Evolutionary conservation across 2,888 invertebrate genomes (phyloP).

Genomic region (Volucella zonaria): DNA sequence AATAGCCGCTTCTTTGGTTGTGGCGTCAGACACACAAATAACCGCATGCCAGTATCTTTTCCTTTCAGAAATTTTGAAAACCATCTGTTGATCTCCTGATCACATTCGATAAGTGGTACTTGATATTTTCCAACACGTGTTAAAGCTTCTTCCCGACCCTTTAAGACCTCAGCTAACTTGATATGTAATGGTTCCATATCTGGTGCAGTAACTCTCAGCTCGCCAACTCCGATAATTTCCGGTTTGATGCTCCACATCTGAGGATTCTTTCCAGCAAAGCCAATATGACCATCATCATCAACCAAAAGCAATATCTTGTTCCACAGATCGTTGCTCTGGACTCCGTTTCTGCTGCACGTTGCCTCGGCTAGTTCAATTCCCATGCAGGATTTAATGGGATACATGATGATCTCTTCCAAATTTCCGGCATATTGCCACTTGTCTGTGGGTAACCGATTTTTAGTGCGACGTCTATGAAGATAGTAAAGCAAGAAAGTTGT

Average conservation of each 20-base stretch:
- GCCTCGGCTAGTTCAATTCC: constrained; percentile 51
- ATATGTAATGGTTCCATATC: constrained; percentile 83
- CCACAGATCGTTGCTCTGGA: constrained; percentile 14
- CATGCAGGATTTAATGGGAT: constrained; percentile 64
- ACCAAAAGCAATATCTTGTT: constrained; percentile 51
- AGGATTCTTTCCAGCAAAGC: constrained; percentile 41
- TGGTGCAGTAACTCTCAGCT: constrained; percentile 84
- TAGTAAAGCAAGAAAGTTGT: constrained; percentile 20
- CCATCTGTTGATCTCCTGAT: constrained; percentile 89
- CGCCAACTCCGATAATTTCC: constrained; percentile 76
- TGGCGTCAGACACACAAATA: constrained; percentile 84
- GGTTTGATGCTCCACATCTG: constrained; percentile 60
- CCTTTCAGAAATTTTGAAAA: constrained; percentile 84
- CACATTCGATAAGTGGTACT: constrained; percentile 88
- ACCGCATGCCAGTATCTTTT: constrained; percentile 83
- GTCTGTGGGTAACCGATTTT: constrained; percentile 2
- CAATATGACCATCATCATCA: constrained; percentile 23
- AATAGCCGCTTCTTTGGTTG: constrained; percentile 78
- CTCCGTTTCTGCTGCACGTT: constrained; percentile 40
- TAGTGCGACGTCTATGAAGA: constrained; percentile 14
- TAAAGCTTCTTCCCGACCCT: constrained; percentile 73
- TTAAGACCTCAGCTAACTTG: constrained; percentile 83
- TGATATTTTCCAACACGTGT: constrained; percentile 84
- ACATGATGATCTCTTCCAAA: constrained; percentile 59
- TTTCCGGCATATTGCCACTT: constrained; percentile 64